Evolutionary conservation across 2,113 vertebrate species (phyloP).

Genomic region (Amia ocellicauda): DNA sequence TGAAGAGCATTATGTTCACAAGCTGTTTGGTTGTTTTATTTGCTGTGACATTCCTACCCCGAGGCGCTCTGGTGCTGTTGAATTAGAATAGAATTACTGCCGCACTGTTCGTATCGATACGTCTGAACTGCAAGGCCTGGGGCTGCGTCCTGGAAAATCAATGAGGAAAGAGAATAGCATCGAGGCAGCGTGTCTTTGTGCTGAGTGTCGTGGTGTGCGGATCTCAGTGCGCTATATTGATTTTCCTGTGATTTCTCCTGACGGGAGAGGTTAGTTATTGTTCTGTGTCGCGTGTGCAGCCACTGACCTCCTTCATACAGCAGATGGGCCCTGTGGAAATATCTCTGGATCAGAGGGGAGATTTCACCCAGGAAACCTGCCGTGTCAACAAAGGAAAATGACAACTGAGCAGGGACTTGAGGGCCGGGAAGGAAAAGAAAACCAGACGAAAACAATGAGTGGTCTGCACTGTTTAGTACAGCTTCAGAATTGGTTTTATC

Average conservation of each 20-base stretch:
- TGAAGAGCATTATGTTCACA: no score
- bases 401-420: background rate
- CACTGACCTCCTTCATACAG: constrained; percentile 20
- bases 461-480: constrained; percentile 5
- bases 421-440: background rate
- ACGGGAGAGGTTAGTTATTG: background rate
- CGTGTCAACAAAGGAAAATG: constrained; percentile 28
- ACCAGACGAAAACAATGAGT: no score
- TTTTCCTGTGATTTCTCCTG: constrained; percentile 2
- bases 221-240: background rate
- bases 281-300: background rate
- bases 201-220: background rate
- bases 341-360: constrained; percentile 18
- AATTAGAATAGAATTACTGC: no score
- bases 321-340: constrained; percentile 11
- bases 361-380: constrained; percentile 19
- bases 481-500: no score
- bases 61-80: no score
- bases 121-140: constrained; percentile 17
- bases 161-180: constrained; percentile 16
- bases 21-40: no score
- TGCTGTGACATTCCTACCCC: no score
- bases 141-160: constrained; percentile 9
- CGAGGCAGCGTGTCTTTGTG: constrained; percentile 9
- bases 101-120: constrained; percentile 26